Conservation (phyloP, 2,888 invertebrate species). For the Ophion ellenae region DNA sequence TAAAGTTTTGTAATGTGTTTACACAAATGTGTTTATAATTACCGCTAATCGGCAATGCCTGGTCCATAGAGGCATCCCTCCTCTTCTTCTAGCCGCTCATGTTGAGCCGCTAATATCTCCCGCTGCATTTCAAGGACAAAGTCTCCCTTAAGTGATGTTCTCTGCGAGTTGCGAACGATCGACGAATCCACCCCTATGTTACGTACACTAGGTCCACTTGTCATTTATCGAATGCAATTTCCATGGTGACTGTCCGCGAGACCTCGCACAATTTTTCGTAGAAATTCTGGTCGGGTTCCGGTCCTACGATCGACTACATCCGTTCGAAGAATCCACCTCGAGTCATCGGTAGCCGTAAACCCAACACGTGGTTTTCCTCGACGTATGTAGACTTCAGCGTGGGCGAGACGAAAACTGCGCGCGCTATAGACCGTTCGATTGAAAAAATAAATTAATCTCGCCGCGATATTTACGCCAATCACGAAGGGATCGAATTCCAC, state of each 20-base stretch:
- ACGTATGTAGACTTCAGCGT: constrained; percentile 24
- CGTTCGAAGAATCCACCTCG: constrained; percentile 54
- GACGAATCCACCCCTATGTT: no score
- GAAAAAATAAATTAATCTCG: not conserved
- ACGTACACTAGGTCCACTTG: no score
- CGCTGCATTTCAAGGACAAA: no score
- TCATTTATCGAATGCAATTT: not conserved
- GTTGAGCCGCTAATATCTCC: no score
- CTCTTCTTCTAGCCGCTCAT: no score
- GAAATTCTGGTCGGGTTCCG: not conserved
- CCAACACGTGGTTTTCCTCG: constrained; percentile 20
- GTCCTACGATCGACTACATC: constrained; percentile 29
- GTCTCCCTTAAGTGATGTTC: no score
- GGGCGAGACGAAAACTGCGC: constrained; percentile 32
- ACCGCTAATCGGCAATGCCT: no score
- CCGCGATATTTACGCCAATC: not conserved
- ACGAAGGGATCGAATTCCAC: not conserved
- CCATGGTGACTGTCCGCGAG: not conserved
- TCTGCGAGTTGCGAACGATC: no score
- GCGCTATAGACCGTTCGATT: constrained; percentile 31
- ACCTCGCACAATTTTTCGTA: constrained; percentile 4
- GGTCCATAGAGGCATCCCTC: no score
- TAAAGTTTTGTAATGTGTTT: no score
- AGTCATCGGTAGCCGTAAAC: constrained; percentile 15
- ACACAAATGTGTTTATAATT: no score